Conservation (phyloP, 1,140 invertebrate species). For the Patella vulgata region DNA sequence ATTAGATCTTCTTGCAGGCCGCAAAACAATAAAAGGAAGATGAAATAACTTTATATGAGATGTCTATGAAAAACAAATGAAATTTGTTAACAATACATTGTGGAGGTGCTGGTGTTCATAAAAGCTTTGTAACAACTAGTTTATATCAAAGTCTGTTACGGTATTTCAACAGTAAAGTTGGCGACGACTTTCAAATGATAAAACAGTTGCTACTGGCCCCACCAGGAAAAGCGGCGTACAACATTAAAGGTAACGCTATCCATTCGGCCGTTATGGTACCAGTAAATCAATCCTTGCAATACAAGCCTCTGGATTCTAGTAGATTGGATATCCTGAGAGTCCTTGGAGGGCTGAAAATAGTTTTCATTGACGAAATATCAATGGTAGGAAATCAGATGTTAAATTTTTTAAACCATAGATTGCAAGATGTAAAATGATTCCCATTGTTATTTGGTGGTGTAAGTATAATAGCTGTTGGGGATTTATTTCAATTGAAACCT, state of each 20-base stretch:
- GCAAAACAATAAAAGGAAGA: too few relatives aligned
- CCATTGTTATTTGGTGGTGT: too few relatives aligned
- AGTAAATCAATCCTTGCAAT: too few relatives aligned
- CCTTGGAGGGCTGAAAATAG: slow-evolving; percentile 4
- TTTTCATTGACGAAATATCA: slow-evolving; percentile 40
- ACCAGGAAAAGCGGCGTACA: slow-evolving; percentile 40
- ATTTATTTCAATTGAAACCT: slow-evolving; percentile 33
- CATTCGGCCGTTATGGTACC: slow-evolving; percentile 27
- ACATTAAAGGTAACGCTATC: too few relatives aligned
- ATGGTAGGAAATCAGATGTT: slow-evolving; percentile 39
- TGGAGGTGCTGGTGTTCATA: slow-evolving; percentile 41
- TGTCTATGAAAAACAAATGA: too few relatives aligned
- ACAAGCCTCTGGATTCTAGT: slow-evolving; percentile 32
- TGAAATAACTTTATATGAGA: too few relatives aligned
- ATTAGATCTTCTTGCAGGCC: too few relatives aligned
- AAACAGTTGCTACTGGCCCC: slow-evolving; percentile 34
- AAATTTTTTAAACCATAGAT: slow-evolving; percentile 33
- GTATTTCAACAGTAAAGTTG: slow-evolving; percentile 12
- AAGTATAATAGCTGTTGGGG: slow-evolving; percentile 30
- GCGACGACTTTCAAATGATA: slow-evolving; percentile 26
- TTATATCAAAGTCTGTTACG: slow-evolving; percentile 26
- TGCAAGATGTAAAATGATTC: slow-evolving; percentile 28
- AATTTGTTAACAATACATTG: too few relatives aligned
- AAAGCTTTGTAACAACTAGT: slow-evolving; percentile 29
- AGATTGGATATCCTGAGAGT: slow-evolving; percentile 25